Evolutionary conservation across 2,888 invertebrate species (phyloP).

Genomic region (Alviniconcha strummeri): DNA sequence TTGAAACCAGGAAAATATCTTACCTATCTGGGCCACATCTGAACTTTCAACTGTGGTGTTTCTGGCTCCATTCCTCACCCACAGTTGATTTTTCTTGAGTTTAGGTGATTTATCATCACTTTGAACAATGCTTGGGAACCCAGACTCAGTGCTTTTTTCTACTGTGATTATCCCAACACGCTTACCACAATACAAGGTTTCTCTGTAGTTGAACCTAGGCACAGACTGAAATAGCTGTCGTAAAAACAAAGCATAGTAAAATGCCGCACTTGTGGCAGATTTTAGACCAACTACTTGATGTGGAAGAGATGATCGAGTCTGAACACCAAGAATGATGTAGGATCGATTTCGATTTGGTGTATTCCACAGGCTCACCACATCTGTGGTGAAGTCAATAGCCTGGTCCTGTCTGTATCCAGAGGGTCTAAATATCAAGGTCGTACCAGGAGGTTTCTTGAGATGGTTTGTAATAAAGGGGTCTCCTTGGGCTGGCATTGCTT

Average conservation of each 20-base stretch:
- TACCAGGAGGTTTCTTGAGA: slow-evolving; percentile 29
- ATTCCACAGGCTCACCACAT: slow-evolving; percentile 49
- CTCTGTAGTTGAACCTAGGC: slow-evolving; percentile 35
- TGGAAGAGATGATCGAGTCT: not conserved
- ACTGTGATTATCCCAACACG: slow-evolving; percentile 40
- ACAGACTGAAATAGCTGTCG: slow-evolving; percentile 31
- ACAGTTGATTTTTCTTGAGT: slow-evolving; percentile 38
- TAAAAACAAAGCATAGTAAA: slow-evolving; percentile 32
- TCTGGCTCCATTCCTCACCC: slow-evolving; percentile 35
- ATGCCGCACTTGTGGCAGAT: slow-evolving; percentile 9
- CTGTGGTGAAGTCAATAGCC: slow-evolving; percentile 31
- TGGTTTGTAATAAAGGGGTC: not conserved
- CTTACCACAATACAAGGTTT: slow-evolving; percentile 26
- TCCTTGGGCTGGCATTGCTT: not conserved
- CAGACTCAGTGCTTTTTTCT: slow-evolving; percentile 33
- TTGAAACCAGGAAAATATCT: slow-evolving; percentile 36
- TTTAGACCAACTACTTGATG: slow-evolving; percentile 31
- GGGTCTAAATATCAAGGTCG: slow-evolving; percentile 35
- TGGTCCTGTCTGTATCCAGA: slow-evolving; percentile 33
- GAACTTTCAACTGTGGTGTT: slow-evolving; percentile 32
- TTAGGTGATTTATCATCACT: not conserved
- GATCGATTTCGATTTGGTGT: slow-evolving; percentile 41
- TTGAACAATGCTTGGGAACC: slow-evolving; percentile 38
- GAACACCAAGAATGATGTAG: slow-evolving; percentile 42
- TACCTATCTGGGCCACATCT: slow-evolving; percentile 35